These are phyloP conservation scores for Solenodon paradoxus DNA, from an alignment of 2,113 vertebrate species.

Conservation along the genomic window DNA sequence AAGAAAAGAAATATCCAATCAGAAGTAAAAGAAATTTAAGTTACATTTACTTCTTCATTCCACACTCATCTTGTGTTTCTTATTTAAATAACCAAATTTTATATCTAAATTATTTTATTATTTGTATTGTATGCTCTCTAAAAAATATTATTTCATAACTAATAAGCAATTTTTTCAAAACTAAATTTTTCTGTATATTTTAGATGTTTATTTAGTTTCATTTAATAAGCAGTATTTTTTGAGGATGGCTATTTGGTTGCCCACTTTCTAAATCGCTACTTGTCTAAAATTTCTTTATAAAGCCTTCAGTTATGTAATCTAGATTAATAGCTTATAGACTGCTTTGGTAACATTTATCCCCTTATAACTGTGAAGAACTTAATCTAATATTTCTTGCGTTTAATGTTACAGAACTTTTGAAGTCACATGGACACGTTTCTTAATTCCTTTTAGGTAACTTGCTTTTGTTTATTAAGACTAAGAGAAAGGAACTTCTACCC, in stretches of 20 bases:
- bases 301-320: neutral
- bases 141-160: neutral
- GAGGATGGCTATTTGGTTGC: neutral
- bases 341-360: neutral
- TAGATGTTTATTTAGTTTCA: neutral
- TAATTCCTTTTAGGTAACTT: neutral
- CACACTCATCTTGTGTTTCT: neutral
- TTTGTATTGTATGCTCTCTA: too few species aligned
- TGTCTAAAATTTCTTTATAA: neutral
- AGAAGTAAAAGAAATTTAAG: neutral
- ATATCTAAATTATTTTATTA: neutral
- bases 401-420: neutral
- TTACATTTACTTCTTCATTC: neutral
- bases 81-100: neutral
- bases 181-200: neutral
- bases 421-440: neutral
- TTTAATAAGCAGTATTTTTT: constrained; percentile 2
- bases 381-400: neutral
- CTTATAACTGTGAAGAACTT: neutral
- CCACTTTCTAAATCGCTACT: neutral
- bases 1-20: neutral
- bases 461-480: neutral
- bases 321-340: neutral
- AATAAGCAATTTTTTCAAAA: neutral
- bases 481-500: neutral